Evolutionary conservation across 2,797 vertebrate genomes (phyloP).

Genomic region (Microcaecilia unicolor): DNA sequence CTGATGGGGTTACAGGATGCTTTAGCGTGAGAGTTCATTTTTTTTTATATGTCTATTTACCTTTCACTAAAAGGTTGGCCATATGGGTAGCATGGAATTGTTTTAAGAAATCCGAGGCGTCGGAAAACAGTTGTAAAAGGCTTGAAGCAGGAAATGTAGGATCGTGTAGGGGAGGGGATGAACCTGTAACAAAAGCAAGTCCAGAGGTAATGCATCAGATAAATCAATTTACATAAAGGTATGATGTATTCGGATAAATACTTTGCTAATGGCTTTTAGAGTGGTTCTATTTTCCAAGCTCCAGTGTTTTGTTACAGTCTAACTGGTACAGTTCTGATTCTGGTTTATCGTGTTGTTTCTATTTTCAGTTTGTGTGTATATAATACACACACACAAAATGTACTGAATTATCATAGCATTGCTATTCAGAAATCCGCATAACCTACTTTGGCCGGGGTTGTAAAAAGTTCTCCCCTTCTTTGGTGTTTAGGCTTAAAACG

Average conservation of each 20-base stretch:
- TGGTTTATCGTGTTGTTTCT: slow-evolving; percentile 67
- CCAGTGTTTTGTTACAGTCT: slow-evolving; percentile 72
- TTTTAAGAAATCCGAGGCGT: slow-evolving; percentile 54
- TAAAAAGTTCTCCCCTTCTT: slow-evolving; percentile 47
- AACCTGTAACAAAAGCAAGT: slow-evolving; percentile 74
- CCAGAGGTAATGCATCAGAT: slow-evolving; percentile 71
- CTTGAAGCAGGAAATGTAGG: slow-evolving; percentile 63
- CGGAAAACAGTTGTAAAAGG: slow-evolving; percentile 42
- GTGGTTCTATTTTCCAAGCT: slow-evolving; percentile 70
- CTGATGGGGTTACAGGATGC: slow-evolving; percentile 96
- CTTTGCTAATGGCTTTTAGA: slow-evolving; percentile 76
- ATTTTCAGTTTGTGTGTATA: no score
- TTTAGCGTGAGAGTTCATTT: slow-evolving; percentile 69
- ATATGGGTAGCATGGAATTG: slow-evolving; percentile 28
- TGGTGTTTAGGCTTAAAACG: slow-evolving; percentile 36
- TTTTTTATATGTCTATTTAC: slow-evolving; percentile 70
- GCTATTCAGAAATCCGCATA: slow-evolving; percentile 25
- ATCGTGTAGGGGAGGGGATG: slow-evolving; percentile 60
- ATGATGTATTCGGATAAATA: slow-evolving; percentile 71
- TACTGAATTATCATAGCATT: no score
- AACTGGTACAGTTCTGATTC: slow-evolving; percentile 65
- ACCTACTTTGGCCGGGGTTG: slow-evolving; percentile 43
- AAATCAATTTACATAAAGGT: slow-evolving; percentile 81
- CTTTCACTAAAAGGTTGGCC: slow-evolving; percentile 77
- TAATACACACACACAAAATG: no score